A percentile compares a stretch with the other conserved stretches of the same genome.
Conservation (phyloP, 2,797 vertebrate genomes). For the Sebastes melanostomus region DNA sequence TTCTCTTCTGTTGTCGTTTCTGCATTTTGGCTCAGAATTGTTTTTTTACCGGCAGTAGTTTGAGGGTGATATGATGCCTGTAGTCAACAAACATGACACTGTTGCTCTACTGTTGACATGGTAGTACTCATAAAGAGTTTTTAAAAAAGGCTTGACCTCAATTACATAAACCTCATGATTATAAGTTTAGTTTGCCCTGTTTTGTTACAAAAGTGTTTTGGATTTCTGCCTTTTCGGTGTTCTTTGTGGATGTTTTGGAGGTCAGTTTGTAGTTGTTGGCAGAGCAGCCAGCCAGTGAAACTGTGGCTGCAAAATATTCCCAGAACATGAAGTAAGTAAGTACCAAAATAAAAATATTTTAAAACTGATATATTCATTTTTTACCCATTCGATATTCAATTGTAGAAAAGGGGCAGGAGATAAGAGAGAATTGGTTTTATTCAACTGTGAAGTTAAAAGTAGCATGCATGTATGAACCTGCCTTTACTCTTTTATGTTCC, state of each 20-base stretch:
- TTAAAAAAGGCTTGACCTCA: constrained; percentile 7
- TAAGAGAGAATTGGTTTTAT: background rate
- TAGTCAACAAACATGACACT: background rate
- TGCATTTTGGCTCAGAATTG: background rate
- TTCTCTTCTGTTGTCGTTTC: background rate
- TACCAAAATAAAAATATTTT: background rate
- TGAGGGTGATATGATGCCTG: background rate
- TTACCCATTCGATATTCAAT: too few relatives aligned
- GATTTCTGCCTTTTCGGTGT: background rate
- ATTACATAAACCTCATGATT: constrained; percentile 27
- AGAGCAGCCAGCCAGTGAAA: background rate
- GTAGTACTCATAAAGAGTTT: background rate
- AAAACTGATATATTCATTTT: background rate
- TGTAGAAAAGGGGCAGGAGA: background rate
- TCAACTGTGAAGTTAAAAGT: background rate
- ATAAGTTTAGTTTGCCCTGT: constrained; percentile 9
- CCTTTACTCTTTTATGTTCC: background rate
- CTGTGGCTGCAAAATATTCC: background rate
- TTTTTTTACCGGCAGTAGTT: background rate
- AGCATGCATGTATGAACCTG: background rate
- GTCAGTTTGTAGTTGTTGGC: constrained; percentile 15
- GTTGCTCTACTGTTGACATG: background rate
- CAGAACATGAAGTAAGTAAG: background rate
- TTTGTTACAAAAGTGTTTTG: background rate
- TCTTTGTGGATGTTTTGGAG: constrained; percentile 15